Conservation (phyloP, 2,797 vertebrate species). For the Ctenopoma kingsleyae region DNA sequence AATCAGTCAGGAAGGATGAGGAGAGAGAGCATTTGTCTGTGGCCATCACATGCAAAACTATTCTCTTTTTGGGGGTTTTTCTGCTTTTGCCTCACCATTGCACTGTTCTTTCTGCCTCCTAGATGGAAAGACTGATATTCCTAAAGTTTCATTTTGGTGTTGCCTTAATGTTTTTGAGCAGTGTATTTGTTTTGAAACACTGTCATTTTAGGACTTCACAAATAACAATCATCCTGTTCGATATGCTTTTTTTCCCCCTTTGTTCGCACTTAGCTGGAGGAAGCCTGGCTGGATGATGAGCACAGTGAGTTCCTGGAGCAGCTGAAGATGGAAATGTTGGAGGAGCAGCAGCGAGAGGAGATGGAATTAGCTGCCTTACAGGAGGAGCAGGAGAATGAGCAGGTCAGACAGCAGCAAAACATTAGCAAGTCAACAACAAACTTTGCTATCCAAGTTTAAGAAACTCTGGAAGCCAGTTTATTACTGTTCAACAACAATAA, state of each 20-base stretch:
- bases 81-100: too few species aligned
- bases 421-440: constrained; percentile 16
- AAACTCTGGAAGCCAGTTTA: background rate
- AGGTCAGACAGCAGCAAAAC: constrained; percentile 57
- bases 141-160: too few species aligned
- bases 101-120: background rate
- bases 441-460: constrained; percentile 19
- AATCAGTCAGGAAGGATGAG: too few species aligned
- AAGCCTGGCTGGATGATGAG: constrained; percentile 98
- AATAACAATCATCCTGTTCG: constrained; percentile 29
- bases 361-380: constrained; percentile 86
- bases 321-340: constrained; percentile 96
- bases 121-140: too few species aligned
- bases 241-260: constrained; percentile 41
- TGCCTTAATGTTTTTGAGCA: background rate
- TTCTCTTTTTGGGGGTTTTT: too few species aligned
- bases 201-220: constrained; percentile 38
- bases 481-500: constrained; percentile 17
- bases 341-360: constrained; percentile 93
- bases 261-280: constrained; percentile 90
- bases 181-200: constrained; percentile 56
- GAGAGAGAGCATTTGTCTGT: too few species aligned
- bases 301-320: constrained; percentile 97
- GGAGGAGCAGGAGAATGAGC: constrained; percentile 88
- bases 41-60: too few species aligned